Evolutionary conservation across 1,140 invertebrate species (phyloP).

Genomic region (Centruroides sculpturatus): DNA sequence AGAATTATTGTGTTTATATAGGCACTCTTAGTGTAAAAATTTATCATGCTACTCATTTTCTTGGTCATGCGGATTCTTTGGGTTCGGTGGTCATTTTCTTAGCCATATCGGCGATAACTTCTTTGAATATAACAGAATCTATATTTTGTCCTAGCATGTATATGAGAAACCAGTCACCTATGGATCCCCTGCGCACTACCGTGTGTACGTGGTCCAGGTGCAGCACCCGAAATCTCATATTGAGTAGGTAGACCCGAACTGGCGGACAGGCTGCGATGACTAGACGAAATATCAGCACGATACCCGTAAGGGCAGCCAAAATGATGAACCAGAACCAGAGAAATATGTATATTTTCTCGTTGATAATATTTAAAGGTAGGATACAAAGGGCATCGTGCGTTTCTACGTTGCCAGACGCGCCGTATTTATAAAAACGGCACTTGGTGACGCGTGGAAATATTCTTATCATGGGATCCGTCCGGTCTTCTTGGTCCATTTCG

Average conservation of each 20-base stretch:
- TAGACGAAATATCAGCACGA: constrained; percentile 58
- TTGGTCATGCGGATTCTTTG: constrained; percentile 15
- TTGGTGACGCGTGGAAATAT: constrained; percentile 85
- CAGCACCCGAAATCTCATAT: constrained; percentile 69
- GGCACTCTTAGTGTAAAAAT: too few species aligned
- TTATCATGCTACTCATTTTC: too few species aligned
- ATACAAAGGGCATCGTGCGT: constrained; percentile 73
- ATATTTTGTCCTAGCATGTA: constrained; percentile 91
- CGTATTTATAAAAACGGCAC: constrained; percentile 74
- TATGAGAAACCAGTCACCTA: constrained; percentile 89
- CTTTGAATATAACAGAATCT: constrained; percentile 80
- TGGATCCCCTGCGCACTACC: constrained; percentile 73
- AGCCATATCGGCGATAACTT: constrained; percentile 80
- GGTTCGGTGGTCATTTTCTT: constrained; percentile 43
- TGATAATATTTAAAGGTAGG: constrained; percentile 71
- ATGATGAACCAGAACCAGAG: constrained; percentile 83
- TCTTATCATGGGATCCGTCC: constrained; percentile 85
- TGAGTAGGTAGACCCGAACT: constrained; percentile 75
- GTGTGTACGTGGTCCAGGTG: constrained; percentile 76
- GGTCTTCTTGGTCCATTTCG: constrained; percentile 80
- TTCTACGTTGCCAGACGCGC: constrained; percentile 63
- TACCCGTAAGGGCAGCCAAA: constrained; percentile 49
- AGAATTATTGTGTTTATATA: too few species aligned
- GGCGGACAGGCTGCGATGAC: constrained; percentile 61
- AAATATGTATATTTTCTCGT: constrained; percentile 82